A percentile compares a stretch with the other conserved stretches of the same genome.
phyloP scores from a whole-genome alignment of 2,888 invertebrate genomes.

The Acanthococcus lagerstroemiae region DNA sequence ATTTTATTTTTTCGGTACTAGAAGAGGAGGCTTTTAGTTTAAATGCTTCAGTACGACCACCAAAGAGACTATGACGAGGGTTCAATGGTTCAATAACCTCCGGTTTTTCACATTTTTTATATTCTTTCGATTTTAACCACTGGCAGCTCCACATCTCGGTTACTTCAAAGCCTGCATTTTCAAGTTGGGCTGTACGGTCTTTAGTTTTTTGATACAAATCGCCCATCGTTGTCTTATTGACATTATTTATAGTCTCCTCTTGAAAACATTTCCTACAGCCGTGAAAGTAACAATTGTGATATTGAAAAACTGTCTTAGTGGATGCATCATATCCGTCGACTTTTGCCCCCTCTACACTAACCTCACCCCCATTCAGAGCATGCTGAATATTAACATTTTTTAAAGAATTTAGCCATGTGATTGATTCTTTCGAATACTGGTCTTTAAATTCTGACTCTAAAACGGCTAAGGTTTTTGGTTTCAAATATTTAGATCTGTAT shows the following conservation, averaged over 20 bases:
- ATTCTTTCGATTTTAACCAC: no score
- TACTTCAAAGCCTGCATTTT: no score
- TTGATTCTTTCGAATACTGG: not conserved
- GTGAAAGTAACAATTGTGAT: not conserved
- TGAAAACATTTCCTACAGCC: not conserved
- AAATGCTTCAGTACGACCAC: slow-evolving; percentile 36
- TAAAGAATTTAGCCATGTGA: not conserved
- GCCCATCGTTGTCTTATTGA: not conserved
- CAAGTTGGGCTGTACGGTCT: no score
- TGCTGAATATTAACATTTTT: not conserved
- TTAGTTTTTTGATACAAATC: slow-evolving; percentile 15
- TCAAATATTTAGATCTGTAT: slow-evolving; percentile 32
- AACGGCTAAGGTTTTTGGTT: not conserved
- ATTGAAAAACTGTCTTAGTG: not conserved
- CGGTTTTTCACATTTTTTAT: no score
- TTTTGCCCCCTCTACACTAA: not conserved
- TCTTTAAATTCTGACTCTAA: slow-evolving; percentile 20
- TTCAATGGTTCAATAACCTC: no score
- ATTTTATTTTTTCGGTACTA: slow-evolving; percentile 25
- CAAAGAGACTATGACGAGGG: slow-evolving; percentile 37
- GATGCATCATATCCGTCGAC: not conserved
- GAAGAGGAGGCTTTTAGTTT: not conserved
- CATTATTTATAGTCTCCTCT: not conserved
- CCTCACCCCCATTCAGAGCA: not conserved
- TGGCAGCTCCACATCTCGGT: slow-evolving; percentile 34